phyloP scores from a whole-genome alignment of 2,797 vertebrate genomes.

The Bucorvus abyssinicus region DNA sequence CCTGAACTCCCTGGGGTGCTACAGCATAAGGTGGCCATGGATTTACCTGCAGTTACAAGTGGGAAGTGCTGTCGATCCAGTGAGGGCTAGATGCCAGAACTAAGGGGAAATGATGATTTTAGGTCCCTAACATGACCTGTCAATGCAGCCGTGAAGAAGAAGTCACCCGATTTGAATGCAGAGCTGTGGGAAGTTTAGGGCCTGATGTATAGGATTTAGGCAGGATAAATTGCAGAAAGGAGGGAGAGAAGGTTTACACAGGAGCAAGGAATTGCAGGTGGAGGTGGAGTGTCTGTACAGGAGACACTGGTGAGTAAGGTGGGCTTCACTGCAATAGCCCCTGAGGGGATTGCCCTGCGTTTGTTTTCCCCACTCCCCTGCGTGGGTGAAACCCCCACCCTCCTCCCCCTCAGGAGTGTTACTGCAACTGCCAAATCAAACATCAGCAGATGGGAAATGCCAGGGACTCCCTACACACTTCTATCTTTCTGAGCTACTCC shows the following conservation, averaged over 20 bases:
- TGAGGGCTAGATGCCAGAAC: background rate
- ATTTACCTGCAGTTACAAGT: background rate
- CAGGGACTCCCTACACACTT: background rate
- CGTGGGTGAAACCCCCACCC: background rate
- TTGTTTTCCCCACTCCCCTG: background rate
- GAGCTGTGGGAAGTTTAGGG: background rate
- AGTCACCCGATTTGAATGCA: background rate
- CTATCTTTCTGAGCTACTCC: background rate
- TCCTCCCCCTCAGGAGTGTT: background rate
- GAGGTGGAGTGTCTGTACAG: background rate
- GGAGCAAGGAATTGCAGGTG: background rate
- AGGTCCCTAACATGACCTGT: background rate
- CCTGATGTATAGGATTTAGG: background rate
- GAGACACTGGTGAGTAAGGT: background rate
- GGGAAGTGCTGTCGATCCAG: background rate
- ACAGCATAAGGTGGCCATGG: background rate
- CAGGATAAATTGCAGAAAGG: background rate
- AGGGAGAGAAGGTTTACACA: background rate
- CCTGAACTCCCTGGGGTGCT: accelerated
- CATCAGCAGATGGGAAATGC: background rate
- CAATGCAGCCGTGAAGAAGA: background rate
- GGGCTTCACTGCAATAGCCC: background rate
- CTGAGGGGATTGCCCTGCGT: background rate
- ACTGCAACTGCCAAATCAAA: background rate
- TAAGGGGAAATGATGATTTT: background rate